Percentiles rank a stretch among this genome's conserved stretches.
phyloP scores from a whole-genome alignment of 1,140 invertebrate species.

The Drosophila kepulauana region DNA sequence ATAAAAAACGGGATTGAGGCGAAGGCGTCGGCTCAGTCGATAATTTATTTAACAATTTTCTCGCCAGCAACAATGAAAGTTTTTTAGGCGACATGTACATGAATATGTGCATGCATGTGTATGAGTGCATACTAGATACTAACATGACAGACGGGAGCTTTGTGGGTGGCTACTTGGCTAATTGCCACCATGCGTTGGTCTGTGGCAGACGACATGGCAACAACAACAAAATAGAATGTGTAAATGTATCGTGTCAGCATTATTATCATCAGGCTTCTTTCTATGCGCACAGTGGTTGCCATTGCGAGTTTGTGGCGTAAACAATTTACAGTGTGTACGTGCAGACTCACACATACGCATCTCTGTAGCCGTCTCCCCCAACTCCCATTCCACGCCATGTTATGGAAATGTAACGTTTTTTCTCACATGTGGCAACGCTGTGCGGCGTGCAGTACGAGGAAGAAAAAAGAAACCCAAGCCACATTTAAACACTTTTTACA shows the following conservation, averaged over 20 bases:
- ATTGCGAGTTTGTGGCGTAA: constrained; percentile 6
- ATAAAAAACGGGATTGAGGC: constrained; percentile 44
- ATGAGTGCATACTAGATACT: constrained; percentile 15
- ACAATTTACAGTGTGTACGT: constrained; percentile 46
- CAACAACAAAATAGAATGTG: constrained; percentile 8
- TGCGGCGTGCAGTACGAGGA: constrained; percentile 14
- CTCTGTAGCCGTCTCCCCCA: neutral
- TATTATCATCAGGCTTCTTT: constrained; percentile 9
- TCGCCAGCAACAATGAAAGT: constrained; percentile 46
- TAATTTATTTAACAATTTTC: constrained; percentile 50
- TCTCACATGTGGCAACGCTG: constrained; percentile 68
- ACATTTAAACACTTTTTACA: constrained; percentile 35
- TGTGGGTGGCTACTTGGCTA: constrained; percentile 57
- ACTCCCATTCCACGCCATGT: constrained; percentile 13
- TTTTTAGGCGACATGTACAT: constrained; percentile 22
- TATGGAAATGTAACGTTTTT: constrained; percentile 55
- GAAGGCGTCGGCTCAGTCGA: constrained; percentile 31
- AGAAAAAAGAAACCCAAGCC: constrained; percentile 38
- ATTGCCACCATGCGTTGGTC: constrained; percentile 56
- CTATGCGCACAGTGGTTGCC: constrained; percentile 1
- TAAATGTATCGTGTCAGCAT: constrained; percentile 13
- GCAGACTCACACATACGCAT: constrained; percentile 46
- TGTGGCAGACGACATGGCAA: constrained; percentile 10
- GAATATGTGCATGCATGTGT: neutral
- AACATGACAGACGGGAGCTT: constrained; percentile 5